phyloP scores from a whole-genome alignment of 2,888 invertebrate species.

The Thecocarcelia acutangulata region DNA sequence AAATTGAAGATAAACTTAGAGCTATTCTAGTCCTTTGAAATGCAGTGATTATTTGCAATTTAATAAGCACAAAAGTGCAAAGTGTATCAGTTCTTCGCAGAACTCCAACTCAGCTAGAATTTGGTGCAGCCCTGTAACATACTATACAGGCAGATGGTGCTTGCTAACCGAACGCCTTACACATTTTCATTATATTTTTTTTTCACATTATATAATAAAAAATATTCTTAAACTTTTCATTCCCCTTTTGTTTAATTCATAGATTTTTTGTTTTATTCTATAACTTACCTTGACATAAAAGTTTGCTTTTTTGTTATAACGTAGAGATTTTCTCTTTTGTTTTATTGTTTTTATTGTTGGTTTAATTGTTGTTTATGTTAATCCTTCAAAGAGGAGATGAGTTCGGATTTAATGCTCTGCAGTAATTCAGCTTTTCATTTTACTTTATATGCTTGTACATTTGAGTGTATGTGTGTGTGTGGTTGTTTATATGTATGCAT shows the following conservation, averaged over 20 bases:
- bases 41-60: too few relatives aligned
- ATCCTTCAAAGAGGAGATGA: constrained; percentile 8
- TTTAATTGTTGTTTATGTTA: constrained; percentile 22
- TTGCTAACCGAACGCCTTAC: too few relatives aligned
- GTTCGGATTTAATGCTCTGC: neutral
- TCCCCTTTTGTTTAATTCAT: neutral
- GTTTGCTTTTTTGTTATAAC: constrained; percentile 25
- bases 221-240: neutral
- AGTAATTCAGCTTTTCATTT: constrained; percentile 58
- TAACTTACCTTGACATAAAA: constrained; percentile 65
- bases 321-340: constrained; percentile 39
- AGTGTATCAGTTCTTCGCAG: too few relatives aligned
- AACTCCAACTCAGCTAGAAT: constrained; percentile 21
- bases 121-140: constrained; percentile 2
- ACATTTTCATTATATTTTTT: neutral
- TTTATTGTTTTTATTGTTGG: constrained; percentile 25
- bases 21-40: too few relatives aligned
- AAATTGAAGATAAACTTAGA: too few relatives aligned
- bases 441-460: neutral
- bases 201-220: neutral
- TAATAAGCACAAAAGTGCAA: too few relatives aligned
- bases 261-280: constrained; percentile 8
- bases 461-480: neutral
- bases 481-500: too few relatives aligned
- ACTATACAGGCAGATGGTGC: too few relatives aligned